Conservation (phyloP, 2,888 invertebrate species). For the Pristionchus exspectatus region DNA sequence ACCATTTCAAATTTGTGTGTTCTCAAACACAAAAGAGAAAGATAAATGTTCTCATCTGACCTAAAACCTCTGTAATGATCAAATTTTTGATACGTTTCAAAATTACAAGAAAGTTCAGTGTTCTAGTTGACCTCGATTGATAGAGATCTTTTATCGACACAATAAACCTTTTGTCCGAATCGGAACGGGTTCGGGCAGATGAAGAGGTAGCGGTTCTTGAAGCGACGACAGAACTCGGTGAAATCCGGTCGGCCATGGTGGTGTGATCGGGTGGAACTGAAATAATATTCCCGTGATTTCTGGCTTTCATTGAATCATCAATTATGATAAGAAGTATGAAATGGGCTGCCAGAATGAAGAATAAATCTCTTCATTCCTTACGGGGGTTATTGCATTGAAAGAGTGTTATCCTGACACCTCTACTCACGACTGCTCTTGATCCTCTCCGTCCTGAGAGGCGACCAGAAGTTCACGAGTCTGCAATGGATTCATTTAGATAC, state of each 20-base stretch:
- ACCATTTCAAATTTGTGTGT: too few species aligned
- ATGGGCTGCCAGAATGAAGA: neutral
- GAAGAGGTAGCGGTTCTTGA: constrained; percentile 76
- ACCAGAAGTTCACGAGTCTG: neutral
- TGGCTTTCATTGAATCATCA: too few species aligned
- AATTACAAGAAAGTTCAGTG: neutral
- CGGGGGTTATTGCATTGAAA: too few species aligned
- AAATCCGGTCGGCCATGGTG: constrained; percentile 58
- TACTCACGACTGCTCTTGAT: neutral
- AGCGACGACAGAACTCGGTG: constrained; percentile 71
- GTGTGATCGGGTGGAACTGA: neutral
- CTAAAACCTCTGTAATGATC: too few species aligned
- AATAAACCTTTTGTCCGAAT: constrained; percentile 67
- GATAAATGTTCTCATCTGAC: too few species aligned
- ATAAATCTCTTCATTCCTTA: too few species aligned
- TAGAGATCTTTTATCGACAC: neutral
- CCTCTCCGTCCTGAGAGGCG: neutral
- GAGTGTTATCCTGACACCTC: too few species aligned
- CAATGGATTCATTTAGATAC: neutral
- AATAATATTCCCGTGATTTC: neutral
- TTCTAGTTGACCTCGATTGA: neutral
- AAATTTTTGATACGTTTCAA: neutral
- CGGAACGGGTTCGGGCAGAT: constrained; percentile 76
- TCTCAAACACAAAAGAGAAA: neutral
- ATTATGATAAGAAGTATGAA: too few species aligned